A percentile compares a stretch with the other conserved stretches of the same genome.
These are phyloP conservation scores for Potamarius usumacintae DNA, from an alignment of 2,113 vertebrate genomes.

Conservation along the genomic window DNA sequence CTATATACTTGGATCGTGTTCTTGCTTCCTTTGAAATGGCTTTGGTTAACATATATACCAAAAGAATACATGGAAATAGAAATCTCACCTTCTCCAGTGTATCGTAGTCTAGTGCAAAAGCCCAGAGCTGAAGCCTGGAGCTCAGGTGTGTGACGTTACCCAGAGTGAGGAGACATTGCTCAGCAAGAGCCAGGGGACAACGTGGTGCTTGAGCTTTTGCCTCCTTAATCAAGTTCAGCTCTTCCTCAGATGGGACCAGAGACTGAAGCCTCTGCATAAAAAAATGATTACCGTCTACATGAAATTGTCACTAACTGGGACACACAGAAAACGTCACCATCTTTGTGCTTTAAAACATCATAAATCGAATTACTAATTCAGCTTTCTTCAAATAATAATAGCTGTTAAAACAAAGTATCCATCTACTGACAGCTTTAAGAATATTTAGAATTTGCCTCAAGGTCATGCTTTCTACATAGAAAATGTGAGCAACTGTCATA, in stretches of 20 bases:
- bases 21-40: background rate
- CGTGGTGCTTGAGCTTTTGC: slow-evolving; percentile 61
- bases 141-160: slow-evolving; percentile 67
- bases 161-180: slow-evolving; percentile 72
- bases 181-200: slow-evolving; percentile 66
- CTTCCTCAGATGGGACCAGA: slow-evolving; percentile 73
- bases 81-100: slow-evolving; percentile 69
- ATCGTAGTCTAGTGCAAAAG: slow-evolving; percentile 76
- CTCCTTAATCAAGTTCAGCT: slow-evolving; percentile 68
- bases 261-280: slow-evolving; percentile 66
- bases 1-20: background rate
- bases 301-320: background rate
- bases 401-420: background rate
- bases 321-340: background rate
- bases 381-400: background rate
- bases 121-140: slow-evolving; percentile 74
- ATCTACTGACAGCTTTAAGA: background rate
- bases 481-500: background rate
- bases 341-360: background rate
- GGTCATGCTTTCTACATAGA: background rate
- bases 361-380: background rate
- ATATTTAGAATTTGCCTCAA: background rate
- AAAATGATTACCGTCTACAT: background rate
- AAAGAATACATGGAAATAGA: background rate
- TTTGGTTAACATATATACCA: background rate